These are phyloP conservation scores for Ramphastos sulfuratus DNA, from an alignment of 2,113 vertebrate genomes.

Conservation along the genomic window DNA sequence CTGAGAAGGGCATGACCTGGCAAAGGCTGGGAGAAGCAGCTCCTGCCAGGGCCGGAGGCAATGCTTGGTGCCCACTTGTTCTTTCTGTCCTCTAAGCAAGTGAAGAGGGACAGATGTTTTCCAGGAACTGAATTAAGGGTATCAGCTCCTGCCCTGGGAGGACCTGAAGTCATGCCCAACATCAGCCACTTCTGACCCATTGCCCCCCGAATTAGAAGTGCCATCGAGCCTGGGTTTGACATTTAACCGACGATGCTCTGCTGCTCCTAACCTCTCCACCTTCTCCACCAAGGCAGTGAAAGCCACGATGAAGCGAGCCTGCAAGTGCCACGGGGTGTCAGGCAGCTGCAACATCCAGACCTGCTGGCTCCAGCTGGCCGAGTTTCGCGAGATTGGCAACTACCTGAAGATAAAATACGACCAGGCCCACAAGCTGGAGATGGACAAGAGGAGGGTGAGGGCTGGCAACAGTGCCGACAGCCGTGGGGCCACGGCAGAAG, in stretches of 20 bases:
- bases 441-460: constrained; percentile 85
- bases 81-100: neutral
- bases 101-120: neutral
- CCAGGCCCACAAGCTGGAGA: constrained; percentile 88
- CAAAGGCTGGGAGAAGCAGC: neutral
- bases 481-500: constrained; percentile 76
- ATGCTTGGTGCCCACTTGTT: neutral
- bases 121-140: neutral
- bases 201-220: neutral
- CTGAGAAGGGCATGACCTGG: neutral
- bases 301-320: constrained; percentile 88
- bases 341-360: constrained; percentile 97
- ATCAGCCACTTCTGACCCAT: fast-evolving
- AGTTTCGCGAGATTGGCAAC: constrained; percentile 89
- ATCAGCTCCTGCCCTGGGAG: neutral
- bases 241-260: neutral
- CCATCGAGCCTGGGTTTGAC: neutral
- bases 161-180: neutral
- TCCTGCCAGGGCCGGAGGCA: neutral
- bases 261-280: neutral
- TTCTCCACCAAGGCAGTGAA: constrained; percentile 81
- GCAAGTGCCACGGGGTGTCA: constrained; percentile 96
- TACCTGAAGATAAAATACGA: constrained; percentile 91
- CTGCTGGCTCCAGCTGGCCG: constrained; percentile 93
- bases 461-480: constrained; percentile 91